phyloP scores from a whole-genome alignment of 37 sponge, comb jelly and placozoan species.

The Haliclona indistincta region DNA sequence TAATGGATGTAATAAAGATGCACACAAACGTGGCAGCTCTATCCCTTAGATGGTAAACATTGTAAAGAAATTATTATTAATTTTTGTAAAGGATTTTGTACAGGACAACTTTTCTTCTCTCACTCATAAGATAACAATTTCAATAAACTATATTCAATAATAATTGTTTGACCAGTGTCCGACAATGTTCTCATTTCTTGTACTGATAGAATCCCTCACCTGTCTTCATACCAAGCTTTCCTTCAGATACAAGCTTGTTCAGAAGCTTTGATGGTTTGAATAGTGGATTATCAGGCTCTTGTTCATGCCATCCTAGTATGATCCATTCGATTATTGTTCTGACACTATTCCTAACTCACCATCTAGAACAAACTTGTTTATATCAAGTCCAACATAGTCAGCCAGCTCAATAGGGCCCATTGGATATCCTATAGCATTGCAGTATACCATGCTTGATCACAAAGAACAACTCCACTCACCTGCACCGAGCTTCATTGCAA shows the following conservation, averaged over 20 bases:
- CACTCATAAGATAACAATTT: no score
- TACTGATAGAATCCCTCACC: constrained; percentile 94
- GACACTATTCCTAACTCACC: constrained; percentile 32
- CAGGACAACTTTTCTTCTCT: no score
- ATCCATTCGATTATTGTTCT: no score
- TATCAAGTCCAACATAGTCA: constrained; percentile 96
- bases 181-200: constrained; percentile 42
- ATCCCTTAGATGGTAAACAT: no score
- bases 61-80: no score
- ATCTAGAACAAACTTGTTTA: constrained; percentile 84
- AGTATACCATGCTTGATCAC: no score
- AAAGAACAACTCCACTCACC: constrained; percentile 43
- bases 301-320: constrained; percentile 80
- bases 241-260: constrained; percentile 79
- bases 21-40: no score
- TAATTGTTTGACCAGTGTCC: no score
- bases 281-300: constrained; percentile 82
- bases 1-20: no score
- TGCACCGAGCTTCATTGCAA: constrained; percentile 96
- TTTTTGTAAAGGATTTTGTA: no score
- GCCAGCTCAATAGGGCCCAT: constrained; percentile 97
- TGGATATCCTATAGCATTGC: constrained; percentile 71
- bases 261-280: constrained; percentile 74
- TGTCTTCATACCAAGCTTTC: constrained; percentile 91
- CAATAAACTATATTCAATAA: no score